Percentiles rank a stretch among this genome's conserved stretches.
These are phyloP conservation scores for Aphelenchoides avenae DNA, from an alignment of 1,140 invertebrate genomes.

Conservation along the genomic window DNA sequence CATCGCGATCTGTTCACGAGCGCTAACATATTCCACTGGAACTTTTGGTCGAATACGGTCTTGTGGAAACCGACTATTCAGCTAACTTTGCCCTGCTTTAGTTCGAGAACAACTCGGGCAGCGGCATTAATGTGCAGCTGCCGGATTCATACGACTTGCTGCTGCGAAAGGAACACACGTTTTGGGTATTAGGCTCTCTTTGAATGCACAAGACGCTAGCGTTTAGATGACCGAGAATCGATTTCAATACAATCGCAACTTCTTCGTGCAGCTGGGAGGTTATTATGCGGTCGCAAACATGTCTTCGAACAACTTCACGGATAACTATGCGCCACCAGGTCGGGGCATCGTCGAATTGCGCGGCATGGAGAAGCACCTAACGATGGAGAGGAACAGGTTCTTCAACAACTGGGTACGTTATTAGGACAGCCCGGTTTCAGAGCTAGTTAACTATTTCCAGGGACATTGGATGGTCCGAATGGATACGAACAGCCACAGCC, in stretches of 20 bases:
- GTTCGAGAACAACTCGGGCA: constrained; percentile 76
- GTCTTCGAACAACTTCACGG: constrained; percentile 75
- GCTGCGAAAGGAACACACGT: constrained; percentile 83
- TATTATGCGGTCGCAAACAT: constrained; percentile 78
- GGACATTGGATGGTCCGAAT: constrained; percentile 54
- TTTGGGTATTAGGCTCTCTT: constrained; percentile 66
- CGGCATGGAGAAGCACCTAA: constrained; percentile 94
- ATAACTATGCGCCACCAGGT: constrained; percentile 66
- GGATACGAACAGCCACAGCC: constrained; percentile 43
- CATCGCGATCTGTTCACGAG: constrained; percentile 82
- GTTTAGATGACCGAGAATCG: constrained; percentile 68
- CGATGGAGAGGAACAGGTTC: constrained; percentile 71
- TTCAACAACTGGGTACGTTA: constrained; percentile 76
- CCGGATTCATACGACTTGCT: constrained; percentile 92
- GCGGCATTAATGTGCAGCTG: constrained; percentile 76
- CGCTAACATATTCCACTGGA: constrained; percentile 89
- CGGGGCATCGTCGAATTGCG: constrained; percentile 75
- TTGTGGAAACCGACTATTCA: too few species aligned
- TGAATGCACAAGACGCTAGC: background rate
- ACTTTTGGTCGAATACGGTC: constrained; percentile 78
- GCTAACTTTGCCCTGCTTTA: too few species aligned
- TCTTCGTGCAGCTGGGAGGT: constrained; percentile 77
- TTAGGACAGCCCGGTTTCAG: constrained; percentile 76
- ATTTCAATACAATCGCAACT: constrained; percentile 78
- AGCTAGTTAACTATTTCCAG: constrained; percentile 62